These are phyloP conservation scores for Hiodon alosoides DNA, from an alignment of 2,113 vertebrate species.

Conservation along the genomic window DNA sequence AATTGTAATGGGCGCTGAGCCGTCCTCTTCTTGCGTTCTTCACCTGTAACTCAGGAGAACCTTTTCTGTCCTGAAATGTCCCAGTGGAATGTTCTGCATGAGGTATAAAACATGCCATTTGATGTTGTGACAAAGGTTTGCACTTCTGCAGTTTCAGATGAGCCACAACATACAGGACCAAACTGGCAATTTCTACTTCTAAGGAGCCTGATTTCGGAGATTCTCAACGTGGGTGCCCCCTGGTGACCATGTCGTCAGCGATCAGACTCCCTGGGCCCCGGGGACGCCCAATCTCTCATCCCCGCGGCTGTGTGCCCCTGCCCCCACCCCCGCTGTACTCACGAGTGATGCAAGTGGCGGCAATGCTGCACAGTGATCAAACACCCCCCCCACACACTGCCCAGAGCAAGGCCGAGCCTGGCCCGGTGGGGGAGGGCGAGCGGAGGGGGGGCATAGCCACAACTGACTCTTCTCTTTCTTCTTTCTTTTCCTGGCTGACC, in stretches of 20 bases:
- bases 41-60: conserved; percentile 43
- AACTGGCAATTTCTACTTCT: too few species aligned
- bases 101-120: too few species aligned
- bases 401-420: too few species aligned
- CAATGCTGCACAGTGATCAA: conserved; percentile 14
- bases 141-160: too few species aligned
- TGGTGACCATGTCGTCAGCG: neutral
- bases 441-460: too few species aligned
- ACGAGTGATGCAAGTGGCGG: conserved; percentile 12
- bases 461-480: too few species aligned
- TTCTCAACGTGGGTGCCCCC: neutral
- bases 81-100: neutral
- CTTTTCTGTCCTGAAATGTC: conserved; percentile 51
- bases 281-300: neutral
- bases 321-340: neutral
- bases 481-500: too few species aligned
- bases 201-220: too few species aligned
- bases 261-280: neutral
- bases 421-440: too few species aligned
- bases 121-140: too few species aligned
- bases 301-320: neutral
- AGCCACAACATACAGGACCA: too few species aligned
- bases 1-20: conserved; percentile 58
- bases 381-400: neutral
- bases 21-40: conserved; percentile 38